Evolutionary conservation across 2,888 invertebrate species (phyloP), one percentile per base, ranked within the genome.

Genomic region (Hoplodrina blanda): DNA sequence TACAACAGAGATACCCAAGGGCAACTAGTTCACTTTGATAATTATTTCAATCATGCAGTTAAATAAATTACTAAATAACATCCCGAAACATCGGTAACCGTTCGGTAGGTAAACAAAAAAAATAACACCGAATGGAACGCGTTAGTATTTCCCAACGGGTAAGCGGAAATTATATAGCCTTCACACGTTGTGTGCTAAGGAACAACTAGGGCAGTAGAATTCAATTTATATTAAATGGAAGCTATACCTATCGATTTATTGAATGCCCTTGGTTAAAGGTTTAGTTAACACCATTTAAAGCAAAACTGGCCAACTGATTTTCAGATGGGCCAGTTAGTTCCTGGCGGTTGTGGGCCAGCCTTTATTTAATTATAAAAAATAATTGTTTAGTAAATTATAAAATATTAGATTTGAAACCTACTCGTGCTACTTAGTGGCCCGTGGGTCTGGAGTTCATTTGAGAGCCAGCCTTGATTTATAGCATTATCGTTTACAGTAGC

Each of bases 1-100:
- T 50, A 62, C 33, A 69, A 25, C 41, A 57, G 37, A 13, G 61
- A 62, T 49, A 68, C 6, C 52, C 73, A 76, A 76, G 78, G 72
- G 60, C 53, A 62, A 76, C 73, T 56, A 25, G 73, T 76, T 10
- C 60, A 56, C 49, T 55, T 63, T 7, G 15, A 59, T 53, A 56
- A 65, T 66, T 49, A 77, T 33, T 77, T 72, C 49, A 53, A 72
- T 55, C 30, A n/a, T n/a, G n/a, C n/a, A 66, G 15, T 41, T 30
- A 66, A 65, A 76, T 65, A 37, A 59, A 62, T 50, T 60, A 37
- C 74, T 49, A 10, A 63, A 56, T 62, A 57, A 71, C 19, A 71
- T 76, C 15, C 50, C 10, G 52, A 63, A 52, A 61, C 19, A 69
- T 68, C 8, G 11, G 41, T 19, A 55, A 44, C 4, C 13, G 25